Evolutionary conservation across 2,888 invertebrate species (phyloP).

Genomic region (Lymantria dispar): DNA sequence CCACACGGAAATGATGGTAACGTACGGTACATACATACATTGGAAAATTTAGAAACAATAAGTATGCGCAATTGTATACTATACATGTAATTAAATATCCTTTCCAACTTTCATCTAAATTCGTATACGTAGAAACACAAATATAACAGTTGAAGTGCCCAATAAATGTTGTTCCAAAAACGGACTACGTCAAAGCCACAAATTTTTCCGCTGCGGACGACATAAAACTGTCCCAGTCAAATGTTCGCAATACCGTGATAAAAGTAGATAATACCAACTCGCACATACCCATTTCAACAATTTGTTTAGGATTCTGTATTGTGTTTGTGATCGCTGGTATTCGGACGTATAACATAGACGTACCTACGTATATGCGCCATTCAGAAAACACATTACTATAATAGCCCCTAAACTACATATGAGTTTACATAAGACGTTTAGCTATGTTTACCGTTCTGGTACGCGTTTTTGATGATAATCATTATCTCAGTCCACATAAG

Average conservation of each 20-base stretch:
- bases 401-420: constrained; percentile 11
- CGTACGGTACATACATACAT: no score
- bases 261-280: constrained; percentile 58
- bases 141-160: no score
- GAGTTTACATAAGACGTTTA: not conserved
- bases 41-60: no score
- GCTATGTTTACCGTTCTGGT: no score
- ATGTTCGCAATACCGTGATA: constrained; percentile 50
- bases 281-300: constrained; percentile 49
- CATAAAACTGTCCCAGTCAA: constrained; percentile 45
- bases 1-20: no score
- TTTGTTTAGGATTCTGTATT: constrained; percentile 60
- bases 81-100: no score
- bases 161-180: no score
- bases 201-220: constrained; percentile 37
- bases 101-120: no score
- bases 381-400: constrained; percentile 2
- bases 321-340: constrained; percentile 25
- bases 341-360: constrained; percentile 15
- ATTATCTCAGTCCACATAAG: no score
- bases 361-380: constrained; percentile 2
- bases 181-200: constrained; percentile 18
- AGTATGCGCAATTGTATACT: no score
- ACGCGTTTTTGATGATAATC: no score
- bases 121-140: no score